A percentile compares a stretch with the other conserved stretches of the same genome.
phyloP scores from a whole-genome alignment of 2,113 vertebrate species.

The Solea senegalensis region DNA sequence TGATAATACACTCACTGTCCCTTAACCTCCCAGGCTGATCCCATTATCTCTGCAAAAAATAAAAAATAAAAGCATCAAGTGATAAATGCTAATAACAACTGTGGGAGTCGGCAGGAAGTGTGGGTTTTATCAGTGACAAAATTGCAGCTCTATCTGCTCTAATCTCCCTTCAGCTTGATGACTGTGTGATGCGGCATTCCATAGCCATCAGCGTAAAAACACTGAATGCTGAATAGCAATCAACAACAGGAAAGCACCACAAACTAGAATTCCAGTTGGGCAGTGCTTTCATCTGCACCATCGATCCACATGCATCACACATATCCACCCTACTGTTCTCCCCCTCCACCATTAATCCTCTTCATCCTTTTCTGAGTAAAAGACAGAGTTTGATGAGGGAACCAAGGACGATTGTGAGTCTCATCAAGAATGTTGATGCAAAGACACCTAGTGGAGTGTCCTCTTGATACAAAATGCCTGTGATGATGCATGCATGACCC shows the following conservation, averaged over 20 bases:
- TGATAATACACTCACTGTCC: slow-evolving; percentile 10
- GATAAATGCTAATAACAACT: slow-evolving; percentile 45
- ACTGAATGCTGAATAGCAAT: slow-evolving; percentile 36
- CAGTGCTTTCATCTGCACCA: slow-evolving; percentile 42
- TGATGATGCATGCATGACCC: slow-evolving; percentile 12
- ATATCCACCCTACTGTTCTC: slow-evolving; percentile 39
- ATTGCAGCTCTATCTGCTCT: slow-evolving; percentile 39
- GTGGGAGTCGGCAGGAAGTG: slow-evolving; percentile 25
- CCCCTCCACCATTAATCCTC: slow-evolving; percentile 45
- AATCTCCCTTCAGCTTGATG: slow-evolving; percentile 36
- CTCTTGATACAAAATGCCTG: slow-evolving; percentile 6
- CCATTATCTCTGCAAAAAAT: slow-evolving; percentile 11
- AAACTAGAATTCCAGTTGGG: slow-evolving; percentile 27
- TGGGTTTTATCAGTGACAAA: slow-evolving; percentile 44
- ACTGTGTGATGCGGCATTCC: slow-evolving; percentile 39
- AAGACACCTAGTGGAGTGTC: slow-evolving; percentile 27
- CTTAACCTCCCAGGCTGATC: slow-evolving; percentile 6
- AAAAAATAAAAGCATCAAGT: slow-evolving; percentile 15
- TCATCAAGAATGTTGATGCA: slow-evolving; percentile 64
- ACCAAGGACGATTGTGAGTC: slow-evolving; percentile 36
- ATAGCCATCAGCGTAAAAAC: slow-evolving; percentile 25
- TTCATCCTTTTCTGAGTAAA: slow-evolving; percentile 45
- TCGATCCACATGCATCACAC: slow-evolving; percentile 42
- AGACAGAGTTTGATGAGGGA: slow-evolving; percentile 49
- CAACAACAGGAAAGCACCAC: slow-evolving; percentile 39